These are phyloP conservation scores for Diabrotica undecimpunctata DNA, from an alignment of 1,140 invertebrate genomes.

Conservation along the genomic window DNA sequence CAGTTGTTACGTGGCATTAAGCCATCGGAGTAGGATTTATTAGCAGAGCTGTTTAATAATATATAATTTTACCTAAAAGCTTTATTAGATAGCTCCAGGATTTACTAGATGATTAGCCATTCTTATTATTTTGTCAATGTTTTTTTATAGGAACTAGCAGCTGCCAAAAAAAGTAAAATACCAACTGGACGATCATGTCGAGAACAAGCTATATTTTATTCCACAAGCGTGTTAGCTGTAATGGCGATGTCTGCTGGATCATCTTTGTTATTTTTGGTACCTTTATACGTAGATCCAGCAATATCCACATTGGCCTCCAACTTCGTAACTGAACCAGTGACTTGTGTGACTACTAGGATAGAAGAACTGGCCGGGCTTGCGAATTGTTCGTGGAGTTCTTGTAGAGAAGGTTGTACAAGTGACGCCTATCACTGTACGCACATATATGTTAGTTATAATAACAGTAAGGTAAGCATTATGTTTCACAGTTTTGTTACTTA, in stretches of 20 bases:
- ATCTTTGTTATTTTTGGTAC: slow-evolving; percentile 79
- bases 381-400: slow-evolving; percentile 84
- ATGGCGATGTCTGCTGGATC: slow-evolving; percentile 76
- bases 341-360: slow-evolving; percentile 71
- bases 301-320: slow-evolving; percentile 81
- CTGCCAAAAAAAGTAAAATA: slow-evolving; percentile 32
- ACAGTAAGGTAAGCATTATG: slow-evolving; percentile 38
- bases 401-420: slow-evolving; percentile 82
- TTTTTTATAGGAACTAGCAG: slow-evolving; percentile 30
- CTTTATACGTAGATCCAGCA: slow-evolving; percentile 87
- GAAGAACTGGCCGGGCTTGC: slow-evolving; percentile 69
- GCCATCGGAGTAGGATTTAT: too few species aligned
- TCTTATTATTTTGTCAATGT: too few species aligned
- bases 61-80: too few species aligned
- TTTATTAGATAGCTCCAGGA: too few species aligned
- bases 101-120: too few species aligned
- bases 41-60: too few species aligned
- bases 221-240: slow-evolving; percentile 72
- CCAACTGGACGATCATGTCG: slow-evolving; percentile 65
- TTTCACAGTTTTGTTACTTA: too few species aligned
- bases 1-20: too few species aligned
- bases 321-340: slow-evolving; percentile 73
- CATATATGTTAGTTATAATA: slow-evolving; percentile 76
- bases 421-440: slow-evolving; percentile 83
- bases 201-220: slow-evolving; percentile 73